Conservation (phyloP, 1,140 invertebrate genomes). For the Patella vulgata region DNA sequence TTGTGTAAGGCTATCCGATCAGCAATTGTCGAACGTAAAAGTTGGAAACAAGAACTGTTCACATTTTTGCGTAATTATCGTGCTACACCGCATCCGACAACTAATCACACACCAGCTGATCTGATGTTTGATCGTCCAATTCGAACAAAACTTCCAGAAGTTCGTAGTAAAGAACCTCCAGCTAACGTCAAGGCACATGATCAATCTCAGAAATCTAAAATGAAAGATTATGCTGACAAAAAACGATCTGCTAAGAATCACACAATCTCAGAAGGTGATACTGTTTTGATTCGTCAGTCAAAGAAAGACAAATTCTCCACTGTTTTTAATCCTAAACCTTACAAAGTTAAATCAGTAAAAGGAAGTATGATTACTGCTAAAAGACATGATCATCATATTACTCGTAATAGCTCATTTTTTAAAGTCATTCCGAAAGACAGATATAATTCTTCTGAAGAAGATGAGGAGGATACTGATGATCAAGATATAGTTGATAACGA, state of each 20-base stretch:
- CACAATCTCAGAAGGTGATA: constrained; percentile 15
- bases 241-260: constrained; percentile 13
- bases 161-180: too few species aligned
- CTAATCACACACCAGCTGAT: background rate
- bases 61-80: constrained; percentile 26
- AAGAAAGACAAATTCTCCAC: constrained; percentile 20
- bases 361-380: constrained; percentile 21
- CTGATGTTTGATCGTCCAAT: too few species aligned
- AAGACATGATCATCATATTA: background rate
- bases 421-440: background rate
- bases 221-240: constrained; percentile 3
- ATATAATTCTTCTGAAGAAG: too few species aligned
- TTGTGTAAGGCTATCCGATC: constrained; percentile 20
- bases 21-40: constrained; percentile 8
- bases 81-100: constrained; percentile 21
- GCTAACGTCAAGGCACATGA: too few species aligned
- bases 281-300: constrained; percentile 21
- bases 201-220: too few species aligned
- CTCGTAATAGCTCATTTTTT: constrained; percentile 2
- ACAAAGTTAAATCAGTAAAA: constrained; percentile 5
- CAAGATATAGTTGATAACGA: too few species aligned
- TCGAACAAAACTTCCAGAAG: too few species aligned
- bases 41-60: constrained; percentile 26
- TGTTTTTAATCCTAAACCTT: constrained; percentile 7
- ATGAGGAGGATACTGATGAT: too few species aligned